Conservation (phyloP, 2,113 vertebrate species). For the Colaptes auratus region DNA sequence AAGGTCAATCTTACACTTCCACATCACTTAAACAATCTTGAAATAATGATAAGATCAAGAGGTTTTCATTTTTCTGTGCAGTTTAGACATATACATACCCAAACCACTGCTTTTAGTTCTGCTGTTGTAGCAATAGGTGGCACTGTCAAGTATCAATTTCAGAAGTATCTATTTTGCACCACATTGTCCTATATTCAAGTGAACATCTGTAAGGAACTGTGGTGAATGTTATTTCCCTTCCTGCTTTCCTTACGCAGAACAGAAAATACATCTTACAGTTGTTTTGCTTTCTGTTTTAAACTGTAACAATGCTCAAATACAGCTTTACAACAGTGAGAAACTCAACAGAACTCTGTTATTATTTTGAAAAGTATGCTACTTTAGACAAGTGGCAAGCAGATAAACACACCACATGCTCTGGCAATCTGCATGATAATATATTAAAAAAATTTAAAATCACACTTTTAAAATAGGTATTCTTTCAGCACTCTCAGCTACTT, state of each 20-base stretch:
- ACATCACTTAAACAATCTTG: neutral
- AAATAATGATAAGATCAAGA: neutral
- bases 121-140: constrained; percentile 56
- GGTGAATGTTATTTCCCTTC: neutral
- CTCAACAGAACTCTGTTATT: neutral
- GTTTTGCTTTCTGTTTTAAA: neutral
- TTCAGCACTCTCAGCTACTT: neutral
- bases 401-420: neutral
- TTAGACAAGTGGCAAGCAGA: neutral
- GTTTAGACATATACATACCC: neutral
- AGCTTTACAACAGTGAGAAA: neutral
- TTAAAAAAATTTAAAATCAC: too few species aligned
- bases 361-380: neutral
- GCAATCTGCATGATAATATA: neutral
- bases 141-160: constrained; percentile 52
- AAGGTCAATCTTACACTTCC: neutral
- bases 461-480: neutral
- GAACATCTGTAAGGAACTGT: neutral
- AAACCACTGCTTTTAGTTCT: neutral
- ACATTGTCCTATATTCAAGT: neutral
- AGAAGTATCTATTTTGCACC: neutral
- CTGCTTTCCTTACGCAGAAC: neutral
- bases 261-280: neutral
- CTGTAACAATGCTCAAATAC: neutral
- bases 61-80: neutral